Percentiles rank a stretch among this genome's conserved stretches.
phyloP scores from a whole-genome alignment of 2,888 invertebrate genomes.

The Brachyopa scutellaris region DNA sequence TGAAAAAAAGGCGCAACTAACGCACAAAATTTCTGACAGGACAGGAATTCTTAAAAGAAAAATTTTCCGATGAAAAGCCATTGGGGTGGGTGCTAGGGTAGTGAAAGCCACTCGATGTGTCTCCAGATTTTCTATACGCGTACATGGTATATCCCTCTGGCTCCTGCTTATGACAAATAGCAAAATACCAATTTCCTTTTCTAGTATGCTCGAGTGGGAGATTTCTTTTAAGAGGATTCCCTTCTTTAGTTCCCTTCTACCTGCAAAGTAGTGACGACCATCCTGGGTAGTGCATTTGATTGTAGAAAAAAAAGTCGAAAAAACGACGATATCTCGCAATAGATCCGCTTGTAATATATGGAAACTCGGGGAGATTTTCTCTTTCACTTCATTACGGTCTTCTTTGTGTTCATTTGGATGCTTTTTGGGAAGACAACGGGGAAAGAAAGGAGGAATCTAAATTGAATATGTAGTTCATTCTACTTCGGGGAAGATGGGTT shows the following conservation, averaged over 20 bases:
- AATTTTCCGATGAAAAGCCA: slow-evolving; percentile 10
- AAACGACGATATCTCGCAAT: slow-evolving; percentile 37
- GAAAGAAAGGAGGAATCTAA: slow-evolving; percentile 36
- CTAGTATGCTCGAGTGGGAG: slow-evolving; percentile 65
- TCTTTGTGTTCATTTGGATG: slow-evolving; percentile 47
- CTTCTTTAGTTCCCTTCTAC: slow-evolving; percentile 31
- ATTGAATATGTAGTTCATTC: slow-evolving; percentile 68
- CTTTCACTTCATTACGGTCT: slow-evolving; percentile 60
- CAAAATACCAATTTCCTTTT: slow-evolving; percentile 70
- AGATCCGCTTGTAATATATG: slow-evolving; percentile 45
- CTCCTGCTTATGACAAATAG: slow-evolving; percentile 71
- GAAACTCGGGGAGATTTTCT: slow-evolving; percentile 49
- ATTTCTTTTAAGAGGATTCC: slow-evolving; percentile 61
- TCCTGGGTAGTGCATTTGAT: slow-evolving; percentile 65
- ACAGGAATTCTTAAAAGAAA: slow-evolving; percentile 27
- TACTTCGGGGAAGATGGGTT: slow-evolving; percentile 37
- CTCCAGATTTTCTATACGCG: slow-evolving; percentile 36
- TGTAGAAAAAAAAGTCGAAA: slow-evolving; percentile 18
- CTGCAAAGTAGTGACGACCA: slow-evolving; percentile 18
- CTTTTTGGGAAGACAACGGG: slow-evolving; percentile 4
- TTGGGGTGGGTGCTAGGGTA: neutral
- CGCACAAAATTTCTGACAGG: slow-evolving; percentile 58
- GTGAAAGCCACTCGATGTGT: slow-evolving; percentile 44
- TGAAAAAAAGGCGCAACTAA: slow-evolving; percentile 64
- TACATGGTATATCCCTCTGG: slow-evolving; percentile 27